These are phyloP conservation scores for Solenopsis fugax DNA, from an alignment of 1,140 invertebrate species.

Conservation along the genomic window DNA sequence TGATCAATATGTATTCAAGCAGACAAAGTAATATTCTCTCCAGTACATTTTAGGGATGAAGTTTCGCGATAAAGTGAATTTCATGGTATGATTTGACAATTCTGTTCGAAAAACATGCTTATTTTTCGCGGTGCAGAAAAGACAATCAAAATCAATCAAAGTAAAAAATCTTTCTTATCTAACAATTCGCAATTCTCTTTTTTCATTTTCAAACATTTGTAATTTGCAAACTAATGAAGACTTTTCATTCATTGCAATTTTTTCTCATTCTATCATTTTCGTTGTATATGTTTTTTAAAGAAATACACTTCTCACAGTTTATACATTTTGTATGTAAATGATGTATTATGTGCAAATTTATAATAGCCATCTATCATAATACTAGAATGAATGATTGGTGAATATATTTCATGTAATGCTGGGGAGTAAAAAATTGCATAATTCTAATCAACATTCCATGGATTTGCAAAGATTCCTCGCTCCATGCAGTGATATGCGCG, in stretches of 20 bases:
- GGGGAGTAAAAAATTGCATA: not conserved
- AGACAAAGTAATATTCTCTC: conserved; percentile 76
- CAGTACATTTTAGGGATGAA: conserved; percentile 37
- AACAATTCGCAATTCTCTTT: not conserved
- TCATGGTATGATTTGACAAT: conserved; percentile 4
- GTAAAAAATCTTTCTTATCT: conserved; percentile 6
- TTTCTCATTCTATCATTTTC: not conserved
- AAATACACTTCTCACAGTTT: not conserved
- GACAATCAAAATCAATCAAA: not conserved
- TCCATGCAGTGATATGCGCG: conserved; percentile 54
- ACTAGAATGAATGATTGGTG: not conserved
- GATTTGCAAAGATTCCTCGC: conserved; percentile 4
- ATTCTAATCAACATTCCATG: not conserved
- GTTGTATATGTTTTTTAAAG: not conserved
- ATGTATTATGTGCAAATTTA: conserved; percentile 20
- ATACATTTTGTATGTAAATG: conserved; percentile 14
- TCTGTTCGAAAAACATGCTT: conserved; percentile 38
- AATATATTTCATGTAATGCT: conserved; percentile 6
- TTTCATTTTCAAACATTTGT: not conserved
- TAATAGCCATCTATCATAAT: conserved; percentile 5
- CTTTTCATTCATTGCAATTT: not conserved
- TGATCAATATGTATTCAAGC: conserved; percentile 85
- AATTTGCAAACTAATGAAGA: conserved; percentile 3
- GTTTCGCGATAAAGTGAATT: conserved; percentile 63
- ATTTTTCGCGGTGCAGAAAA: conserved; percentile 1